A percentile compares a stretch with the other conserved stretches of the same genome.
phyloP scores from a whole-genome alignment of 1,140 invertebrate species.

The Drosophila arawakana region DNA sequence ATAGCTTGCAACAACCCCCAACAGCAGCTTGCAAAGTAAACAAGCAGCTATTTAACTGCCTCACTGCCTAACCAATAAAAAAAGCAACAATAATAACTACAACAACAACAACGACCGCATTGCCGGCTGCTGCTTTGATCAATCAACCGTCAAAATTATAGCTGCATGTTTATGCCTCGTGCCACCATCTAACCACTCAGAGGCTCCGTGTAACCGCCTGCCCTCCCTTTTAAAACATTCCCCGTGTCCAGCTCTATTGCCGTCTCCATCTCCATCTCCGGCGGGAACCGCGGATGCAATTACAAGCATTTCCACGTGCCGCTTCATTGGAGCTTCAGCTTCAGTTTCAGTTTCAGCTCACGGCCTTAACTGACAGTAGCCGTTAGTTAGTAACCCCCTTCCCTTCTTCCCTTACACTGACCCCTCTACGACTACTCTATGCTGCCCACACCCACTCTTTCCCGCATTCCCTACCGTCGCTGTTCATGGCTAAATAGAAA shows the following conservation, averaged over 20 bases:
- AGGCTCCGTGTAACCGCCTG: background rate
- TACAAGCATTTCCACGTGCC: constrained; percentile 81
- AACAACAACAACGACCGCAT: constrained; percentile 20
- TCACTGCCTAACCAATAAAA: constrained; percentile 51
- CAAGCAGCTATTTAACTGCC: constrained; percentile 54
- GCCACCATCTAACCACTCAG: constrained; percentile 40
- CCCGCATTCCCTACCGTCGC: constrained; percentile 20
- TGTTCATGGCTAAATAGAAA: constrained; percentile 76
- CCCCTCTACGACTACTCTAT: too few relatives aligned
- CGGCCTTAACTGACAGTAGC: constrained; percentile 35
- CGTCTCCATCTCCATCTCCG: constrained; percentile 10
- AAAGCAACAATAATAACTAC: constrained; percentile 13
- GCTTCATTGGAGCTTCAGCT: constrained; percentile 67
- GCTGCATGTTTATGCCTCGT: constrained; percentile 54
- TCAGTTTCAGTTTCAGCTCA: constrained; percentile 20
- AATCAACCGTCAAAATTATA: constrained; percentile 82
- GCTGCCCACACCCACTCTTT: background rate
- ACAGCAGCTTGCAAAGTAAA: constrained; percentile 46
- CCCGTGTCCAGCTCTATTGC: background rate
- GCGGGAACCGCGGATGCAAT: constrained; percentile 71
- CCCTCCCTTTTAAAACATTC: too few relatives aligned
- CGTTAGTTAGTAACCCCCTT: constrained; percentile 38
- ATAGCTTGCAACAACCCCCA: constrained; percentile 39
- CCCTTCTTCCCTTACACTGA: background rate
- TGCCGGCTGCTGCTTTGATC: constrained; percentile 73